Evolutionary conservation across 1,140 invertebrate genomes (phyloP).

Genomic region (Bombus impatiens): DNA sequence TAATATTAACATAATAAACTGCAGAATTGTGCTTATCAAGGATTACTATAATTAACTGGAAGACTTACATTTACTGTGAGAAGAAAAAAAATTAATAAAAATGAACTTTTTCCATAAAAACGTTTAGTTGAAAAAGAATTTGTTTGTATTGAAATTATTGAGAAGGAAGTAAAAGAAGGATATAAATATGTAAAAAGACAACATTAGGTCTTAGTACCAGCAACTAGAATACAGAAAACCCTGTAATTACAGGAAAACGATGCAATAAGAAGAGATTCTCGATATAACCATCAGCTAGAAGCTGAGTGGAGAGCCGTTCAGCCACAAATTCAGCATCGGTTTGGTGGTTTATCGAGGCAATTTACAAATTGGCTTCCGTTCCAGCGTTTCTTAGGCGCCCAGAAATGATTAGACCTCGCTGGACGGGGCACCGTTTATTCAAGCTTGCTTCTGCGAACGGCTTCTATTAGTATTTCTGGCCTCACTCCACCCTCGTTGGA

Average conservation of each 20-base stretch:
- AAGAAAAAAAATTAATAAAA: not conserved
- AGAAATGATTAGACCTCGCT: slow-evolving; percentile 53
- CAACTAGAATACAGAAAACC: not conserved
- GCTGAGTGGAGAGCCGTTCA: not conserved
- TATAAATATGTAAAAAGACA: not conserved
- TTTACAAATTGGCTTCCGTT: slow-evolving; percentile 71
- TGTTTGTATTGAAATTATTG: not conserved
- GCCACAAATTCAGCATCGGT: slow-evolving; percentile 35
- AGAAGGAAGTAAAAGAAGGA: not conserved
- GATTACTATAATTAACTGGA: not conserved
- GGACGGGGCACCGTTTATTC: slow-evolving; percentile 57
- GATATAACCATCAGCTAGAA: not conserved
- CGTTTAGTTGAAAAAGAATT: not conserved
- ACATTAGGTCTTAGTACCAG: too few species aligned
- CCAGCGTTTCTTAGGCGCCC: slow-evolving; percentile 41
- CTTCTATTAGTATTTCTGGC: slow-evolving; percentile 65
- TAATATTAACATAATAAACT: too few species aligned
- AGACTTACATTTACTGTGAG: not conserved
- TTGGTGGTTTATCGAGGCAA: slow-evolving; percentile 58
- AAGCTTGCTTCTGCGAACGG: slow-evolving; percentile 60
- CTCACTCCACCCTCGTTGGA: slow-evolving; percentile 45
- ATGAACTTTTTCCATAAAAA: not conserved
- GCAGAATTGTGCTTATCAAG: not conserved
- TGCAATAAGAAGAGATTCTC: not conserved
- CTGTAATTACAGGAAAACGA: slow-evolving; percentile 11